Percentiles rank a stretch among this genome's conserved stretches.
Evolutionary conservation across 1,140 invertebrate genomes (phyloP).

Genomic region (Lepidostoma basale): DNA sequence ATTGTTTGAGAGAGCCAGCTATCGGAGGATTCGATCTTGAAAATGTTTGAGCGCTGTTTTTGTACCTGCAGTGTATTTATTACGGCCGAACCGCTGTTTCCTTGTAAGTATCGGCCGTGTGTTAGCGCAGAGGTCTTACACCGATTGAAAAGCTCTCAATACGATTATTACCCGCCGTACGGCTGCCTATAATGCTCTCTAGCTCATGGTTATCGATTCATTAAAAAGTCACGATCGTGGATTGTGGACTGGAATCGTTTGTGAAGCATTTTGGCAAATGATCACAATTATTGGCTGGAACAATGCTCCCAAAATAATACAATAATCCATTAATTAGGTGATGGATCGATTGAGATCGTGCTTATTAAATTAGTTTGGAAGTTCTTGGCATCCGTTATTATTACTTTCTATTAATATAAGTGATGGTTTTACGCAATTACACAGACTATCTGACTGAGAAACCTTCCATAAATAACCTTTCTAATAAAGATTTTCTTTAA

Average conservation of each 20-base stretch:
- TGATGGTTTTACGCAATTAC: no score
- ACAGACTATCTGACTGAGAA: no score
- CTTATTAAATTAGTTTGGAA: no score
- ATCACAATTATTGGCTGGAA: not conserved
- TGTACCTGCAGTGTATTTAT: conserved; percentile 37
- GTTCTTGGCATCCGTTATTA: no score
- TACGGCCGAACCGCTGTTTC: conserved; percentile 31
- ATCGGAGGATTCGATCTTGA: conserved; percentile 38
- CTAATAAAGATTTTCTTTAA: no score
- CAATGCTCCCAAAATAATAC: not conserved
- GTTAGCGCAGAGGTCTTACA: conserved; percentile 18
- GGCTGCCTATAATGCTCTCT: not conserved
- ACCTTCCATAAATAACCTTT: no score
- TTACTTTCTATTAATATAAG: no score
- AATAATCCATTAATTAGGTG: no score
- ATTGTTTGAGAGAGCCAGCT: conserved; percentile 26
- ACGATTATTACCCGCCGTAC: conserved; percentile 2
- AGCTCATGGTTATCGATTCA: not conserved
- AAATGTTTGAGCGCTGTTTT: conserved; percentile 43
- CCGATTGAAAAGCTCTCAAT: conserved; percentile 16
- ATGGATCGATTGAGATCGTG: no score
- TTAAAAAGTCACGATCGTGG: not conserved
- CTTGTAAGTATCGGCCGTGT: conserved; percentile 30
- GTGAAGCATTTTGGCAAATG: not conserved
- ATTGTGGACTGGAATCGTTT: not conserved